Evolutionary conservation across 2,113 vertebrate genomes (phyloP), one percentile per base, ranked within the genome.

Genomic region (Hypocryptadius cinnamomeus): DNA sequence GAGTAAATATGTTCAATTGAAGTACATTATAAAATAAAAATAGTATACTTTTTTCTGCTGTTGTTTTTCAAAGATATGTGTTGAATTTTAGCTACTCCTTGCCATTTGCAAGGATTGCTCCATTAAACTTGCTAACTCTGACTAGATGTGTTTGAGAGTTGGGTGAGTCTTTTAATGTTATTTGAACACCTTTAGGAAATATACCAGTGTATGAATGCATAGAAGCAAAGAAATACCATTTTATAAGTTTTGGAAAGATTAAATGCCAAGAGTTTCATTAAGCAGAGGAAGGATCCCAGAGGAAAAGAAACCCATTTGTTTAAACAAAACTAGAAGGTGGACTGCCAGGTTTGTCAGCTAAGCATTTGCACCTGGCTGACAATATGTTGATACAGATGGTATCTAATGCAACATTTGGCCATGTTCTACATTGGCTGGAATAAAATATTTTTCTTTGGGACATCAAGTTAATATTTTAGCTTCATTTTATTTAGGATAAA

Each of bases 311-410:
- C 24, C 10, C 21, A 20, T 81, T 77, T 80, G 89, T 92, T 87
- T 66, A 33, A 42, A 70, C 64, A 71, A 87, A 90, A 87, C 18
- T 79, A 64, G 37, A 86, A 83, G 47, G 60, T 31, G 25, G 47
- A 27, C 48, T 89, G 73, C 79, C 91, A 95, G 65, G 72, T 95
- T 93, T 93, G 81, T 89, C 91, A 94, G 53, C 50, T 93, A 93
- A 89, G 65, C 33, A 81, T 85, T 90, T 92, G 77, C 60, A 92
- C 87, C 90, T 90, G 70, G 51, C 44, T 85, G 73, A 81, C 44
- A 85, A 81, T 77, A 89, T 90, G 87, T 87, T 77, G 39, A 82
- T 91, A 56, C 92, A 97, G 93, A 95, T 94, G 71, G 89, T 71
- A 87, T 59, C 65, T 93, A 90, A 85, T 95, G 39, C 24, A 85